These are phyloP conservation scores for Brachypterus glaber DNA, from an alignment of 2,888 invertebrate species.

Conservation along the genomic window DNA sequence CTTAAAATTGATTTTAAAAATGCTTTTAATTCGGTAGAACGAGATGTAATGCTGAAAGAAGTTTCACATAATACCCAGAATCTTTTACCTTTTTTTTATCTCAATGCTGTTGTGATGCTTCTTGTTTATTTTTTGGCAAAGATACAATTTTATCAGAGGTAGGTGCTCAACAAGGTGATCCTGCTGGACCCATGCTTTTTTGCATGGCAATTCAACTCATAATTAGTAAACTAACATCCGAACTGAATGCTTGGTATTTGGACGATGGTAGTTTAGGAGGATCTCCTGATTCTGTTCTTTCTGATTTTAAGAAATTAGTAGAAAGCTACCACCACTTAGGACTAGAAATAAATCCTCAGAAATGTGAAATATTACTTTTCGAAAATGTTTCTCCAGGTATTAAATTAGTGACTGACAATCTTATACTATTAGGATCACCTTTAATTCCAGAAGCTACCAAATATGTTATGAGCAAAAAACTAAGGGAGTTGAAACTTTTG, in stretches of 20 bases:
- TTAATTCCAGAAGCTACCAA: neutral
- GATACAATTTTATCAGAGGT: too few relatives aligned
- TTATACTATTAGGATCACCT: neutral
- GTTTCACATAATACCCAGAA: neutral
- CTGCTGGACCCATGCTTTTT: too few relatives aligned
- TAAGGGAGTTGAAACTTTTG: neutral
- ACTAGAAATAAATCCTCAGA: neutral
- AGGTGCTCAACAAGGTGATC: too few relatives aligned
- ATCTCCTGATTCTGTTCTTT: neutral
- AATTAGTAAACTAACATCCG: neutral
- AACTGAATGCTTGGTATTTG: too few relatives aligned
- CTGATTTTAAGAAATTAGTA: neutral
- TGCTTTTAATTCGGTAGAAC: too few relatives aligned
- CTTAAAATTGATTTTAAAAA: conserved; percentile 4
- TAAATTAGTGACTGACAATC: neutral
- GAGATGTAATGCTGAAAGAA: conserved; percentile 1
- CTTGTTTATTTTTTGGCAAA: neutral
- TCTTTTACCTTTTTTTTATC: neutral
- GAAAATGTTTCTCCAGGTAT: neutral
- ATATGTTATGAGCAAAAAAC: neutral
- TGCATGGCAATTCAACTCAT: conserved; percentile 2
- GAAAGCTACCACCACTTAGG: neutral
- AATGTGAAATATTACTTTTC: conserved; percentile 1
- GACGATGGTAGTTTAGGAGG: neutral
- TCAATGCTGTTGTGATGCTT: neutral